Percentiles rank a stretch among this genome's conserved stretches.
Evolutionary conservation across 2,113 vertebrate species (phyloP).

Genomic region (Malurus cyaneus): DNA sequence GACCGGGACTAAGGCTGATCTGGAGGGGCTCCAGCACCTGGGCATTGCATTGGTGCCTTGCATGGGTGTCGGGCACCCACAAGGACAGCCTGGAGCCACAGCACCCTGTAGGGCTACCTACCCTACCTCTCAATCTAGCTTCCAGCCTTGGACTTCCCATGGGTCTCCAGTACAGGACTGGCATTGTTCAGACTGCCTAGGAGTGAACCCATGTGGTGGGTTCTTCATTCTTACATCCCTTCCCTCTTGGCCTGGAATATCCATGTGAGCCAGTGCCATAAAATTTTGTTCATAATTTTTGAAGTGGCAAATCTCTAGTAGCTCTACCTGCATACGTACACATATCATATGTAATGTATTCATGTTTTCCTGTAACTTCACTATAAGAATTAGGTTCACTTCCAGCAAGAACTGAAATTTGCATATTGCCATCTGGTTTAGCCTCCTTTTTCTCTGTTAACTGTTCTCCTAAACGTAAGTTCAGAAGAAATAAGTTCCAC

Average conservation of each 20-base stretch:
- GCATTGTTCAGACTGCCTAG: accelerated
- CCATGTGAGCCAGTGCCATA: background rate
- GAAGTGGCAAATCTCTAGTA: background rate
- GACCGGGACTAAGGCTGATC: background rate
- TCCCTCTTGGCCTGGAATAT: background rate
- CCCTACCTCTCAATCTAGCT: background rate
- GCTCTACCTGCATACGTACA: background rate
- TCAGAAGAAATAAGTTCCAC: background rate
- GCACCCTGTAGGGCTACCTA: background rate
- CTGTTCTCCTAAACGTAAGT: background rate
- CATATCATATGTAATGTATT: background rate
- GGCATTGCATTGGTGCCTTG: accelerated
- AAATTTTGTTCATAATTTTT: no score
- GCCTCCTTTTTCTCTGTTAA: background rate
- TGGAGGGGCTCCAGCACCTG: background rate
- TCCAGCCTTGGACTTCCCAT: background rate
- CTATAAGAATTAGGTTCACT: background rate
- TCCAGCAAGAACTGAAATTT: background rate
- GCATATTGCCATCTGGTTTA: background rate
- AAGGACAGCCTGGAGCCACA: background rate
- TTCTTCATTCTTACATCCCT: background rate
- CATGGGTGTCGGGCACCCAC: accelerated
- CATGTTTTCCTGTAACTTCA: background rate
- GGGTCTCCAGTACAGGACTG: background rate
- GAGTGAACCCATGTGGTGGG: background rate